Evolutionary conservation across 2,113 vertebrate species (phyloP), one percentile per base, ranked within the genome.

Genomic region (Oncorhynchus tshawytscha): DNA sequence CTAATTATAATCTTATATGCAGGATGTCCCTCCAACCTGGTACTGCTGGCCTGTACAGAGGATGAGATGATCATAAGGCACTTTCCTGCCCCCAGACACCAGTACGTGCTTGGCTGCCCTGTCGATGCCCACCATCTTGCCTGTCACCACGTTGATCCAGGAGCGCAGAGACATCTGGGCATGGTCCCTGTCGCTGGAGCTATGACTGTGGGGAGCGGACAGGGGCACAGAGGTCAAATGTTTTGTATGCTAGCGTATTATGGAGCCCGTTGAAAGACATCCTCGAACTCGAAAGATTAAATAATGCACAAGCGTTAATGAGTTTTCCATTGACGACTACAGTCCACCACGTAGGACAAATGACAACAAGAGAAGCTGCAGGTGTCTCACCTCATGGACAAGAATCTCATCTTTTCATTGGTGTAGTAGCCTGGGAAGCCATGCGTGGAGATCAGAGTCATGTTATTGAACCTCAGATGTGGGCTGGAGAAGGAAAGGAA

Each of bases 11-110:
- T 45, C 0, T 11, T 45, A 45, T 45, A 45, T 45, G 39, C 39
- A 45, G 9, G 16, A 16, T 54, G 0, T 94, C 7, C 73, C 25
- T 49, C 85, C 94, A 73, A 98, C 98, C 95, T 95, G 96, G 90
- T 97, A 97, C 82, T 94, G 96, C 85, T 94, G 94, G 6, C 97
- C 98, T 0, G 91, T 95, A 49, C 96, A 97, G 76, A 99, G 94
- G 78, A 99, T 76, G 69, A 99, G 95, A 87, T 96, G 91, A 82
- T 99, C 96, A 0, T 98, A 99, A 0, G 90, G 90, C 9, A 99
- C 92, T 9, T 83, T 88, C 62, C 80, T 79, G 0, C 84, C 86
- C 0, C 83, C 72, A n/a, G 93, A 94, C 83, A 99, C 87, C 0
- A 92, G 67, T 0, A 99, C 85, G 0, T 93, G 87, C 82, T 96